A percentile compares a stretch with the other conserved stretches of the same genome.
Conservation (phyloP, 2,113 vertebrate species). For the Odontophorus gujanensis region DNA sequence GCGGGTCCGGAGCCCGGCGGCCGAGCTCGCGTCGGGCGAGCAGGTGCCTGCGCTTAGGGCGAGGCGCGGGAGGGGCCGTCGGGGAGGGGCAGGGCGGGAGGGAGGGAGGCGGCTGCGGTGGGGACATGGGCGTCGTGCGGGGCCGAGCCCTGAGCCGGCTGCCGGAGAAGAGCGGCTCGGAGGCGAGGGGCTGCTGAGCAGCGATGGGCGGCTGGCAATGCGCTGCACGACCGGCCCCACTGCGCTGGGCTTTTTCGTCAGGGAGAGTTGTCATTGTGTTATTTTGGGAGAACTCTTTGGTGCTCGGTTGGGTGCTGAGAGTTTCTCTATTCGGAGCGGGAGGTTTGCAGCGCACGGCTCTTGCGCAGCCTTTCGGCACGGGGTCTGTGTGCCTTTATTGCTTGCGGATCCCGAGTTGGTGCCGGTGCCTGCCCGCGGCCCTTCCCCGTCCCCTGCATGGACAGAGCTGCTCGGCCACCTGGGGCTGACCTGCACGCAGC, state of each 20-base stretch:
- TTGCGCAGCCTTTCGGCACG: not conserved
- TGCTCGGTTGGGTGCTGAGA: not conserved
- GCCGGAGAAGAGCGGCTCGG: too few species aligned
- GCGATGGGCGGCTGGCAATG: too few species aligned
- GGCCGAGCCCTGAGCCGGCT: not conserved
- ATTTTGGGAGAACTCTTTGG: not conserved
- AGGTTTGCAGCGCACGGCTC: not conserved
- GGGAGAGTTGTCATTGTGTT: rapidly evolving
- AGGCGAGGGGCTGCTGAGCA: too few species aligned
- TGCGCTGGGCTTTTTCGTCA: rapidly evolving
- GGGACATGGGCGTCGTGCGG: not conserved
- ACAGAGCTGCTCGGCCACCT: not conserved
- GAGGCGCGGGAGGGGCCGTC: not conserved
- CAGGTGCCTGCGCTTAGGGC: not conserved
- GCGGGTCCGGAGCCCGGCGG: too few species aligned
- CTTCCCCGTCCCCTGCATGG: not conserved
- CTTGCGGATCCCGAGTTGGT: not conserved
- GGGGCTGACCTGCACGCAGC: not conserved
- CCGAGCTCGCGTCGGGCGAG: too few species aligned
- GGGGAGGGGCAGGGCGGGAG: not conserved
- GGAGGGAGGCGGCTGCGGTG: not conserved
- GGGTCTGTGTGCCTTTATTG: not conserved
- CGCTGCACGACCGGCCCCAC: rapidly evolving
- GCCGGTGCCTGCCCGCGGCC: not conserved
- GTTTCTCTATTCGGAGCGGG: not conserved